Evolutionary conservation across 1,140 invertebrate genomes (phyloP).

Genomic region (Physella acuta): DNA sequence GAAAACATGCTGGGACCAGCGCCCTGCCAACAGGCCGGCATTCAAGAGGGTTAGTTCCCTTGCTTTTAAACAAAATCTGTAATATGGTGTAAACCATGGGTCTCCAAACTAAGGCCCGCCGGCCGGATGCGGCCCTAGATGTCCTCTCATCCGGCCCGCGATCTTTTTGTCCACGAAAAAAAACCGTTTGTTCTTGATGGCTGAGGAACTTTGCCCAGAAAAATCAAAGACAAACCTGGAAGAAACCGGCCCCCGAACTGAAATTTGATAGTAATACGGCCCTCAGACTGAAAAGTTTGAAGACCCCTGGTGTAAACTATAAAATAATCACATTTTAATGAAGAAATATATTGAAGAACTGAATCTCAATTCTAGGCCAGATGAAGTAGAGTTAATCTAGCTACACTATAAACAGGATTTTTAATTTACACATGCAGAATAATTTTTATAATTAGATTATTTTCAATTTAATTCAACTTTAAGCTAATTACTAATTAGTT

Average conservation of each 20-base stretch:
- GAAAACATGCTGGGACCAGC: slow-evolving; percentile 46
- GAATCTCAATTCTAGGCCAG: background rate
- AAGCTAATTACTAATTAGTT: background rate
- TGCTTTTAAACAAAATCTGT: background rate
- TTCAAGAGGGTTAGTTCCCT: slow-evolving; percentile 47
- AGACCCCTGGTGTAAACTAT: too few species aligned
- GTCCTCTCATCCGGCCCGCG: background rate
- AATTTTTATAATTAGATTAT: background rate
- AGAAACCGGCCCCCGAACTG: too few species aligned
- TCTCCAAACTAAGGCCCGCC: background rate
- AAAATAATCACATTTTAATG: too few species aligned
- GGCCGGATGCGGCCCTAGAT: too few species aligned
- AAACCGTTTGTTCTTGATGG: background rate
- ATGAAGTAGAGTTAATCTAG: background rate
- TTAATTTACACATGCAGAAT: background rate
- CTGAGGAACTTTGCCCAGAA: background rate
- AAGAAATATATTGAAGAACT: background rate
- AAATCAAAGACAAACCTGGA: background rate
- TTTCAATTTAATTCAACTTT: too few species aligned
- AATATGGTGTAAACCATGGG: background rate
- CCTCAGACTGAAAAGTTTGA: too few species aligned
- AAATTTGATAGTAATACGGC: too few species aligned
- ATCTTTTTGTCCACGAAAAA: background rate
- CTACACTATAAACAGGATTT: background rate
- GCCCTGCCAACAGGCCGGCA: slow-evolving; percentile 38